Base-by-base conservation (phyloP, 2,888 invertebrate genomes). In the Eupithecia pulchellata region DNA sequence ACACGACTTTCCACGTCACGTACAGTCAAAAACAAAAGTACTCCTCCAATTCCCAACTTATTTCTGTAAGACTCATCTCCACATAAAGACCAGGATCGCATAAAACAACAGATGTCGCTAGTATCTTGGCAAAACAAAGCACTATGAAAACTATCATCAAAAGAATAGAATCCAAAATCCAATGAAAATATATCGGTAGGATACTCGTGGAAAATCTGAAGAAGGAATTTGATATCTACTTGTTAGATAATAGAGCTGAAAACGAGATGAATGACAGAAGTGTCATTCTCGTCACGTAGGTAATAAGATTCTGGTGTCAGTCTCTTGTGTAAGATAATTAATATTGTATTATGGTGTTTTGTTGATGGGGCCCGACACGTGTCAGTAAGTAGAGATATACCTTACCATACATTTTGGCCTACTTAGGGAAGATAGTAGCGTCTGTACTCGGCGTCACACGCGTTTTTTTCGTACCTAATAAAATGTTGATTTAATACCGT, bases 221-320 rank as follows among this genome's bases (percentile, higher is more conserved):
- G 34, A 5, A 17, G 14, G 30, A 58, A 14, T 62, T 58, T 71
- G 55, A 55, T 17, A 29, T 57, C 34, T 58, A 64, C 20, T 5
- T 4, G 36, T 29, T 1, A 14, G 36, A 42, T 2, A 0, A 55
- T 69, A 69, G 29, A 47, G 73, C 57, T 61, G 61, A 69, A 67
- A 62, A 20, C 62, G 42, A 52, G 42, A 17, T 58, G 42, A n/a
- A 14, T 36, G 69, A 68, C 57, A 71, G 47, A 62, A 47, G 52
- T 65, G 65, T 58, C 14, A 77, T 77, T 74, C 75, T 20, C n/a
- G 57, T 66, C 75, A 77, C 77, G 75, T 77, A 66, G 3, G 67
- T 70, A 74, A 74, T 77, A 75, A 64, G 68, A 39, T 32, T 65
- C 68, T 65, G 34, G 71, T 71, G 74, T 74, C 77, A 68, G 69